Evolutionary conservation across 2,888 invertebrate genomes (phyloP), one percentile per base, ranked within the genome.

Genomic region (Endomychus coccineus): DNA sequence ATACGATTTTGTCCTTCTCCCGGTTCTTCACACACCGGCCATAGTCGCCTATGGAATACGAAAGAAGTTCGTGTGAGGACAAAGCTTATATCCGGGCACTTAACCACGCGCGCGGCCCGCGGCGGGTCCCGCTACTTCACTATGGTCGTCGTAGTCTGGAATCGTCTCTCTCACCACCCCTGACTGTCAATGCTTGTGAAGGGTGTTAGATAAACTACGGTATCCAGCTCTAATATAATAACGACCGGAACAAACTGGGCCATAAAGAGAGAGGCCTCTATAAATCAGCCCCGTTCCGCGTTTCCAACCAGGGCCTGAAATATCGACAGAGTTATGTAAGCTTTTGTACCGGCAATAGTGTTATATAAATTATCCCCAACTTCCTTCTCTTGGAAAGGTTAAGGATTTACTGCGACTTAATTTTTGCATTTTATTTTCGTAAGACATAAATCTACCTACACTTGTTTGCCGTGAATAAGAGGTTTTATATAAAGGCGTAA

Each of bases 191-290:
- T 54, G 50, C 49, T 55, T 51, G 55, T 56, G 56, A 58, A 57
- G 57, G 57, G 56, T 53, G 58, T 56, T 49, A 51, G 54, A 38
- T 38, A 33, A 38, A 38, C 38, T 32, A 38, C 38, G 32, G 23
- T 32, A 38, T 38, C 68, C 70, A 64, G 69, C 71, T 71, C 72
- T 74, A 74, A 74, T 74, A 75, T 73, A 75, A 75, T 74, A 74
- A 73, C 73, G 71, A 71, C 69, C 73, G 71, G 74, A 73, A 75
- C 74, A 73, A 74, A 74, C 74, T 71, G 67, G 69, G 70, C 73
- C 71, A 74, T 75, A 75, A 75, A 75, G 73, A 74, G 74, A 32
- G 71, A 70, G 71, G 70, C 71, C 69, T 67, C 70, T 69, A 73
- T 75, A 75, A 75, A 75, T 75, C 75, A 74, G 38, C 16, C 71